A percentile compares a stretch with the other conserved stretches of the same genome.
These are phyloP conservation scores for Cyclopterus lumpus DNA, from an alignment of 2,797 vertebrate species.

Conservation along the genomic window DNA sequence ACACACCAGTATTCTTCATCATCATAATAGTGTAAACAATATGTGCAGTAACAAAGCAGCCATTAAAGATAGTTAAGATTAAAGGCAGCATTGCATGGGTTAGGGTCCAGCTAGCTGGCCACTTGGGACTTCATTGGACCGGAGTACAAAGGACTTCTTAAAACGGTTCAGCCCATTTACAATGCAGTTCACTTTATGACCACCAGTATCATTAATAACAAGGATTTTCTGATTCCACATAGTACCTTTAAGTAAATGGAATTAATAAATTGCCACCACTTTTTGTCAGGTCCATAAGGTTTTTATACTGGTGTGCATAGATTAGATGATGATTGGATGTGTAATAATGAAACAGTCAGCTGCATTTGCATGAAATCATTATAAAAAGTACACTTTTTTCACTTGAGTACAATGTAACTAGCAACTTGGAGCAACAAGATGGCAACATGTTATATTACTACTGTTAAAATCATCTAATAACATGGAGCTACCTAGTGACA, in stretches of 20 bases:
- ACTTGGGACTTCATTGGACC: too few species aligned
- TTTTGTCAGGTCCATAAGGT: background rate
- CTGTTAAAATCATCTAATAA: background rate
- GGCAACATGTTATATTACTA: background rate
- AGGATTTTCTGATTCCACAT: background rate
- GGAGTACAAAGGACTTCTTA: too few species aligned
- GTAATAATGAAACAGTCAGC: background rate
- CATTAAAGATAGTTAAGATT: too few species aligned
- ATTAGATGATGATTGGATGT: too few species aligned
- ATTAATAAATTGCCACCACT: background rate
- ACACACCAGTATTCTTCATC: too few species aligned
- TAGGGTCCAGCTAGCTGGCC: too few species aligned
- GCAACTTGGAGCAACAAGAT: background rate
- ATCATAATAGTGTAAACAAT: too few species aligned
- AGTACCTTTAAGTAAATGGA: background rate
- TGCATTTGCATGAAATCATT: background rate
- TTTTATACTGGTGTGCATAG: background rate
- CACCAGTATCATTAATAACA: background rate
- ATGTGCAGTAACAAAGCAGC: too few species aligned
- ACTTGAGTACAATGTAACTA: background rate
- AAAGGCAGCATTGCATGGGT: too few species aligned
- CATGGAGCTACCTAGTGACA: conserved; percentile 7
- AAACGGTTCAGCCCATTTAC: too few species aligned
- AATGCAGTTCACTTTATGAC: background rate
- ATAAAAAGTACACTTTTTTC: background rate